Conservation (phyloP, 2,888 invertebrate genomes). For the Melolontha melolontha region DNA sequence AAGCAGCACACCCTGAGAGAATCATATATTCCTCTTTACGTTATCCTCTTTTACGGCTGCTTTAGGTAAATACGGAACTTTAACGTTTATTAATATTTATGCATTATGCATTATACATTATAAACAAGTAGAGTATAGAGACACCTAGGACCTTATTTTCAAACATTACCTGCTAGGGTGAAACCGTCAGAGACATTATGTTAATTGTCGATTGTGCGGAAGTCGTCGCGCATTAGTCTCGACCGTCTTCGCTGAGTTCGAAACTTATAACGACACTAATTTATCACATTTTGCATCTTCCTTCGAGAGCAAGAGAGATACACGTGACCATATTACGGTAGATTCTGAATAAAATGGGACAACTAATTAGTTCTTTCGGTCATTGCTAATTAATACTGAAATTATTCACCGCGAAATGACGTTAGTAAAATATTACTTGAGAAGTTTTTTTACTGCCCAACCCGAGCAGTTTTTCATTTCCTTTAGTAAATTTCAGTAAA, state of each 20-base stretch:
- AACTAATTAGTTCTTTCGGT: conserved; percentile 1
- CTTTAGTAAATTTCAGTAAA: no score
- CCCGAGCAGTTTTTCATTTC: no score
- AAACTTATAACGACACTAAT: not conserved
- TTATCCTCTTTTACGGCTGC: no score
- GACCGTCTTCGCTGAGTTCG: not conserved
- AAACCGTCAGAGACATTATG: not conserved
- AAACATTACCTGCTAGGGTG: no score
- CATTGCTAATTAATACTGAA: conserved; percentile 5
- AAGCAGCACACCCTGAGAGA: no score
- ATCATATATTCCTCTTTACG: no score
- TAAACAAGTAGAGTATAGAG: no score
- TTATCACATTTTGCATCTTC: conserved; percentile 3
- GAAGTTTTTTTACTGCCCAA: no score
- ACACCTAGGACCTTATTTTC: no score
- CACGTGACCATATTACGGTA: not conserved
- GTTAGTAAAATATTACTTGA: conserved; percentile 1
- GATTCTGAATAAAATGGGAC: not conserved
- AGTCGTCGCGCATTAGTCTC: not conserved
- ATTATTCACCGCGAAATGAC: not conserved
- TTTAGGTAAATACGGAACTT: no score
- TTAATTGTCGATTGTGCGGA: not conserved
- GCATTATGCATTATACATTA: no score
- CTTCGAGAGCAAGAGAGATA: not conserved
- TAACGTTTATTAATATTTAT: no score